Percentiles rank a stretch among this genome's conserved stretches.
Evolutionary conservation across 53 echinoderm and acorn worm species (phyloP).

Genomic region (Apostichopus leukothele): DNA sequence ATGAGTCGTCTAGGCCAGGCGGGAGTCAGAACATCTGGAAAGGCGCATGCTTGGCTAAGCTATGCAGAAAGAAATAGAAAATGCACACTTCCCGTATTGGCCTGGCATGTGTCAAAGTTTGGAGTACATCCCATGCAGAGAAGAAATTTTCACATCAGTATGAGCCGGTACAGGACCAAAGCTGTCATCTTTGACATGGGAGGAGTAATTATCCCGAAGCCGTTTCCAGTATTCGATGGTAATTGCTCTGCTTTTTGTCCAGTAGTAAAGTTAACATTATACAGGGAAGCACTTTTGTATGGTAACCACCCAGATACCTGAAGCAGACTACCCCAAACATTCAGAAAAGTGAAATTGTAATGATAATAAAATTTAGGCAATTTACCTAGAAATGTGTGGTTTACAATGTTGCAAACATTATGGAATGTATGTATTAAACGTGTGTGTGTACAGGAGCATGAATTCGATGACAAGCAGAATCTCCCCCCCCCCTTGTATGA

Average conservation of each 20-base stretch:
- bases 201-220: conserved; percentile 80
- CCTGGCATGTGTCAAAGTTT: background rate
- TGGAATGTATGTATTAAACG: too few relatives aligned
- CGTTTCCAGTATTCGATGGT: conserved; percentile 84
- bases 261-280: too few relatives aligned
- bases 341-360: too few relatives aligned
- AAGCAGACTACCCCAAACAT: too few relatives aligned
- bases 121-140: background rate
- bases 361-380: too few relatives aligned
- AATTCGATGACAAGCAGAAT: too few relatives aligned
- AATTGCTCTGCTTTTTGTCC: background rate
- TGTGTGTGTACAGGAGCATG: too few relatives aligned
- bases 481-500: too few relatives aligned
- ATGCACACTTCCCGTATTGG: background rate
- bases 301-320: too few relatives aligned
- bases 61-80: background rate
- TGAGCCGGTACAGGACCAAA: conserved; percentile 39
- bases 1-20: conserved; percentile 28
- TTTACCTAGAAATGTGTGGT: too few relatives aligned
- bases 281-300: too few relatives aligned
- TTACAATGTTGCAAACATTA: too few relatives aligned
- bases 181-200: conserved; percentile 98
- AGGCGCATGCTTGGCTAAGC: background rate
- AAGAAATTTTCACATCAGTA: conserved; percentile 4
- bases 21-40: background rate